Evolutionary conservation across 2,113 vertebrate species (phyloP), one percentile per base, ranked within the genome.

Genomic region (human (Homo sapiens)): DNA sequence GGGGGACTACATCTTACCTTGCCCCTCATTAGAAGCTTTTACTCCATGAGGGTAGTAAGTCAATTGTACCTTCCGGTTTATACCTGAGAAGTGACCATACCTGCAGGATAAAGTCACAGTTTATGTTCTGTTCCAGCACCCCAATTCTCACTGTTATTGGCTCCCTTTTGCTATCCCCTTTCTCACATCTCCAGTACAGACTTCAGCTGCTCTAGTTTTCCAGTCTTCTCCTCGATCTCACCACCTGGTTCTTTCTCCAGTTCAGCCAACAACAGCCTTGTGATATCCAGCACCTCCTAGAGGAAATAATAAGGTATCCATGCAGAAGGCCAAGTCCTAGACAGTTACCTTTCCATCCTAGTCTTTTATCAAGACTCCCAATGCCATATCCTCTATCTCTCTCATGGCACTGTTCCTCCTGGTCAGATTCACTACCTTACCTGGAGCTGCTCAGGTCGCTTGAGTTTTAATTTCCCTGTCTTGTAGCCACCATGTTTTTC

Each of bases 61-160:
- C 82, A 99, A 97, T 96, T 99, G 99, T 80, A 99, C 99, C 96
- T 99, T 99, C 93, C 99, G 99, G 98, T 99, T 99, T 98, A 99
- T 99, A 92, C 99, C 99, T 78, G 99, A 99, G 98, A 99, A 99
- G 98, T 99, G 99, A 6, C 99, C 99, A 18, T 99, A 99, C 99
- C 99, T 99, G 98, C 25, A 75, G 32, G 82, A 70, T 18, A 75
- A 32, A 97, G 27, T 6, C 81, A 52, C 32, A 27, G 27, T 75
- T 97, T 57, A 90, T 84, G 90, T 85, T 70, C 78, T 59, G 73
- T 27, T 38, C 61, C 70, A 72, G n/a, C 48, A 94, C 57, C 35
- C 13, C 12, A 43, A 3, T n/a, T 94, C 0, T 11, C 85, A 43
- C 8, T 43, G 86, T 89, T 76, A 76, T 0, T 35, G 35, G 40